These are phyloP conservation scores for silkworm (Bombyx mori) DNA, from an alignment of 1,140 invertebrate genomes.

Conservation along the genomic window DNA sequence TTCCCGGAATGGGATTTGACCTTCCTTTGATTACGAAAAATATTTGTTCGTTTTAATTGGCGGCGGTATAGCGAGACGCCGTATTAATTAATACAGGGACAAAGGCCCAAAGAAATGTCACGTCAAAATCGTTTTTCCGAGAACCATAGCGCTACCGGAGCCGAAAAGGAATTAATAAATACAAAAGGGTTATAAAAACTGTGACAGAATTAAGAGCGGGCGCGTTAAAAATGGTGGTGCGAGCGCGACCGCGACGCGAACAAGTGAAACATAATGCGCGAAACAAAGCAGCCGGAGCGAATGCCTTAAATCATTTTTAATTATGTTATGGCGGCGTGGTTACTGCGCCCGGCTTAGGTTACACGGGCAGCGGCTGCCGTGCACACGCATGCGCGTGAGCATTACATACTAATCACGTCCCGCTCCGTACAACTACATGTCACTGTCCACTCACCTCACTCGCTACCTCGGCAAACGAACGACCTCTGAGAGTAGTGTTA, in stretches of 20 bases:
- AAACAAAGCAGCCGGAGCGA: slow-evolving; percentile 70
- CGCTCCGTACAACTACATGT: slow-evolving; percentile 6
- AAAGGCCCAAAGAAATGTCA: slow-evolving; percentile 53
- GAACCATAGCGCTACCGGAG: slow-evolving; percentile 64
- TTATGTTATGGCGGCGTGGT: slow-evolving; percentile 64
- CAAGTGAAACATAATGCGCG: slow-evolving; percentile 69
- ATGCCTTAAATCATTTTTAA: slow-evolving; percentile 71
- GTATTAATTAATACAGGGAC: slow-evolving; percentile 50
- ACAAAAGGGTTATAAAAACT: slow-evolving; percentile 69
- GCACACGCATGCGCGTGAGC: slow-evolving; percentile 17
- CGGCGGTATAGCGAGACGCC: slow-evolving; percentile 53
- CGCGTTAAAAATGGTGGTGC: slow-evolving; percentile 55
- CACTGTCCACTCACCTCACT: slow-evolving; percentile 4
- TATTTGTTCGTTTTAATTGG: slow-evolving; percentile 26
- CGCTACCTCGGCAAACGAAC: too few species aligned
- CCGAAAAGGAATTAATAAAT: slow-evolving; percentile 65
- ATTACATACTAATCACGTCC: slow-evolving; percentile 16
- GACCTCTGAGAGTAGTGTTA: too few species aligned
- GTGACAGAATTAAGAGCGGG: slow-evolving; percentile 68
- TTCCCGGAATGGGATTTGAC: slow-evolving; percentile 12
- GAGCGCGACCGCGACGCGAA: slow-evolving; percentile 52
- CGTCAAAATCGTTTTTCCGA: slow-evolving; percentile 57
- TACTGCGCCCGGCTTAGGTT: slow-evolving; percentile 43
- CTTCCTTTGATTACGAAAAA: slow-evolving; percentile 25
- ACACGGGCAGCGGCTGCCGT: slow-evolving; percentile 32